phyloP scores from a whole-genome alignment of 1,140 invertebrate species.

The Drosophila ironensis region DNA sequence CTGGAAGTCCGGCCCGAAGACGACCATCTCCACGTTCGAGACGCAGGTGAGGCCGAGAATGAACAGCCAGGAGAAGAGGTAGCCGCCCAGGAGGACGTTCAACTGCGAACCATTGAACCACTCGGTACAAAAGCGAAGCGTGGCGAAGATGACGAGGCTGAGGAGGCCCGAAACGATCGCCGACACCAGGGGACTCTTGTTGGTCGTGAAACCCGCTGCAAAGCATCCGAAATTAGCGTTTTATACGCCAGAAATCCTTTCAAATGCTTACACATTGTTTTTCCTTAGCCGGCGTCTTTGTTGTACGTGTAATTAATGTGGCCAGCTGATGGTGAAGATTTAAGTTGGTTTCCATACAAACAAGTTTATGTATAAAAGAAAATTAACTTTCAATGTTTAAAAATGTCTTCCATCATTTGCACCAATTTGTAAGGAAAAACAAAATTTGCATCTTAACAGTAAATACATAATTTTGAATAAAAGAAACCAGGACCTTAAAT shows the following conservation, averaged over 20 bases:
- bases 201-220: conserved; percentile 42
- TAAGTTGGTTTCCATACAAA: not conserved
- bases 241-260: not conserved
- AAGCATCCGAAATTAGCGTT: not conserved
- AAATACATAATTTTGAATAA: too few relatives aligned
- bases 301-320: conserved; percentile 7
- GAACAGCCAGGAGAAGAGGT: conserved; percentile 65
- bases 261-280: conserved; percentile 55
- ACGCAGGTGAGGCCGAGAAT: conserved; percentile 72
- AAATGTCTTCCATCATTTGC: too few relatives aligned
- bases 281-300: conserved; percentile 30
- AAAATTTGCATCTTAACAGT: too few relatives aligned
- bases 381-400: too few relatives aligned
- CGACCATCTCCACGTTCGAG: conserved; percentile 72
- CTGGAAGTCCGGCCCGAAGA: conserved; percentile 77
- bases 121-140: conserved; percentile 70
- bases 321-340: not conserved
- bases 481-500: too few relatives aligned
- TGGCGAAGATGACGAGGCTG: conserved; percentile 68
- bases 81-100: conserved; percentile 72
- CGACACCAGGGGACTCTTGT: conserved; percentile 58
- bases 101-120: conserved; percentile 74
- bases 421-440: too few relatives aligned
- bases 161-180: conserved; percentile 71
- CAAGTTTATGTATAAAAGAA: not conserved